A percentile compares a stretch with the other conserved stretches of the same genome.
These are phyloP conservation scores for Magallana angulata DNA, from an alignment of 1,140 invertebrate genomes.

Conservation along the genomic window DNA sequence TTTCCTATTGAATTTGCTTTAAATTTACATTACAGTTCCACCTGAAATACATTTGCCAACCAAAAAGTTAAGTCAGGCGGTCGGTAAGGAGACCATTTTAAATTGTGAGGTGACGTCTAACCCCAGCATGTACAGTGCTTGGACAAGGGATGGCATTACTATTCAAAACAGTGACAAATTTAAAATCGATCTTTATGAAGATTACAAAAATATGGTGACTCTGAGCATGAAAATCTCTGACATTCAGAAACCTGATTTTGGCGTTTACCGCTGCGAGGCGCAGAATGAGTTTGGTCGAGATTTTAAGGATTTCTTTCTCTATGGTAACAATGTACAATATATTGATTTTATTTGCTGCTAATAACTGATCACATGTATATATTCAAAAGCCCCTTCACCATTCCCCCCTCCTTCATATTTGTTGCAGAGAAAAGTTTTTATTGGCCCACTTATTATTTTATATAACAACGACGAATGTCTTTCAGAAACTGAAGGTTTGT, in stretches of 20 bases:
- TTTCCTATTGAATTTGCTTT: too few relatives aligned
- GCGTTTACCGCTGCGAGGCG: constrained; percentile 93
- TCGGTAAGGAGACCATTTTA: constrained; percentile 82
- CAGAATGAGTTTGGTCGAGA: constrained; percentile 92
- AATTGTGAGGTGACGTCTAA: constrained; percentile 94
- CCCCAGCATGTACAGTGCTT: constrained; percentile 91
- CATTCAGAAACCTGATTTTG: constrained; percentile 89
- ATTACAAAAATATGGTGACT: constrained; percentile 88
- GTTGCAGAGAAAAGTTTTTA: too few relatives aligned
- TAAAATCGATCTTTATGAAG: constrained; percentile 87
- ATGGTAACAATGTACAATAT: constrained; percentile 82
- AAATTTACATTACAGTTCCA: constrained; percentile 66
- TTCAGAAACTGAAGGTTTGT: too few relatives aligned
- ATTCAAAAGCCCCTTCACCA: too few relatives aligned
- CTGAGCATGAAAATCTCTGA: constrained; percentile 90
- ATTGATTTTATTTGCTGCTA: too few relatives aligned
- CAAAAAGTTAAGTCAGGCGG: constrained; percentile 68
- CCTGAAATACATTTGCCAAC: constrained; percentile 74
- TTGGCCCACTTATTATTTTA: too few relatives aligned
- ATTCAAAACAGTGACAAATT: constrained; percentile 83
- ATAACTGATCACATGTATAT: too few relatives aligned
- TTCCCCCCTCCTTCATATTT: too few relatives aligned
- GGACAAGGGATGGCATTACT: constrained; percentile 87
- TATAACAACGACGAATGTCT: too few relatives aligned
- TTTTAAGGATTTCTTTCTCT: constrained; percentile 90